Evolutionary conservation across 2,888 invertebrate genomes (phyloP).

Genomic region (Lasioglossum oenotherae): DNA sequence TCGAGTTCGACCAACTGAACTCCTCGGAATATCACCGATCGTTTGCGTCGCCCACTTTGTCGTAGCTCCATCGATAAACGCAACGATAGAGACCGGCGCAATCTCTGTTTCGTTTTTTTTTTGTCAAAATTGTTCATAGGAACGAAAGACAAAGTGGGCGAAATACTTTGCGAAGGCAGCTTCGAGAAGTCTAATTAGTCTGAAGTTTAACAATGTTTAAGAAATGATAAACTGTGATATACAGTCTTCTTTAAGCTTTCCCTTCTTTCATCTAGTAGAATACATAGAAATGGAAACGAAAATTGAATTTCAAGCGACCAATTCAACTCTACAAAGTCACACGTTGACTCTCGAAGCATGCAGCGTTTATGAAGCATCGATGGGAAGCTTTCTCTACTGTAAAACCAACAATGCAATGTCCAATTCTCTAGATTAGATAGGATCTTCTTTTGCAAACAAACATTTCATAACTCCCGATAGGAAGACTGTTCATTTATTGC

Average conservation of each 20-base stretch:
- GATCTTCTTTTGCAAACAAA: not conserved
- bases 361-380: not conserved
- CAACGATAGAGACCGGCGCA: too few species aligned
- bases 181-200: not conserved
- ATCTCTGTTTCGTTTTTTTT: not conserved
- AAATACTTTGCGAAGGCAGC: not conserved
- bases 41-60: not conserved
- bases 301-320: conserved; percentile 10
- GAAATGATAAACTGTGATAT: not conserved
- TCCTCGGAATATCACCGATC: not conserved
- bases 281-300: conserved; percentile 5
- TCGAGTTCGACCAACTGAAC: not conserved
- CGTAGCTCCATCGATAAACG: not conserved
- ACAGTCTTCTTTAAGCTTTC: not conserved
- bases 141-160: not conserved
- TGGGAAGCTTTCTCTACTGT: not conserved
- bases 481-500: not conserved
- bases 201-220: not conserved
- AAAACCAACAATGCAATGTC: not conserved
- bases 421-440: not conserved
- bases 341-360: not conserved
- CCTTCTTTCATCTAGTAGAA: not conserved
- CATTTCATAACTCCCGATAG: not conserved
- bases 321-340: not conserved
- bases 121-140: not conserved